Evolutionary conservation across 2,113 vertebrate species (phyloP).

Genomic region (human (Homo sapiens)): GRCh38 chr11:19822001-19822500

Average conservation of each 20-base stretch:
- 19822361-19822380: background rate
- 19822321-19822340: background rate
- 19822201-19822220: background rate
- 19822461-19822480: background rate
- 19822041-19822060: background rate
- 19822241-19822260: too few species aligned
- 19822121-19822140: background rate
- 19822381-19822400: background rate
- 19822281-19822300: background rate
- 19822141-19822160: too few species aligned
- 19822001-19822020: background rate
- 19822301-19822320: background rate
- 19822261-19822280: background rate
- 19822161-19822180: background rate
- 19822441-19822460: rapidly evolving
- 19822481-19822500: background rate
- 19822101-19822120: background rate
- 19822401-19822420: background rate
- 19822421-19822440: background rate
- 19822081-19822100: rapidly evolving
- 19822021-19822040: background rate
- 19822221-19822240: background rate
- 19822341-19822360: background rate
- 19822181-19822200: background rate
- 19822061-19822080: background rate